Conservation (phyloP, 2,888 invertebrate genomes). For the Drosophila mimetica region DNA sequence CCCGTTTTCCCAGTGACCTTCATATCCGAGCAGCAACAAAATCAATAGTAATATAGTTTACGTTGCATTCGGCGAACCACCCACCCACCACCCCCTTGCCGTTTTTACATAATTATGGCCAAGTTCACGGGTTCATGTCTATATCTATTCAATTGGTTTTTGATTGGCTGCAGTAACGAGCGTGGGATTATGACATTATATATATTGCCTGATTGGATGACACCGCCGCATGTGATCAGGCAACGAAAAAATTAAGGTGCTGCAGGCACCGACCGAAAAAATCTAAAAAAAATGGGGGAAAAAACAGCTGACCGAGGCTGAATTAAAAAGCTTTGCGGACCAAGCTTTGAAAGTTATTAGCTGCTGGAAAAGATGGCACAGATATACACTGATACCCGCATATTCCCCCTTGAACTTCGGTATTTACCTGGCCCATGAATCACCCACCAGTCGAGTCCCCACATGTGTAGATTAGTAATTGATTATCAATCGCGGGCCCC, state of each 20-base stretch:
- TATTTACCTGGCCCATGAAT: constrained; percentile 44
- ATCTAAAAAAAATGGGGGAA: background rate
- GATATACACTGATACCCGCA: background rate
- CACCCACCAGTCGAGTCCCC: constrained; percentile 50
- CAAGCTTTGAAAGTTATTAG: constrained; percentile 15
- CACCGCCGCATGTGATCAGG: constrained; percentile 19
- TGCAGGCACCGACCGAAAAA: constrained; percentile 1
- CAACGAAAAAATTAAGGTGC: background rate
- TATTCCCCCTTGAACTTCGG: background rate
- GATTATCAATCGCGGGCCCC: constrained; percentile 46
- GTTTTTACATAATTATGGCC: constrained; percentile 36
- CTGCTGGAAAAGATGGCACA: constrained; percentile 1
- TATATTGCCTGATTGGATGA: constrained; percentile 7
- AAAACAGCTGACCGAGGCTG: constrained; percentile 19
- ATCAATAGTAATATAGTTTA: constrained; percentile 77
- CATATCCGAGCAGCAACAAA: constrained; percentile 76
- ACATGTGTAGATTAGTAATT: constrained; percentile 49
- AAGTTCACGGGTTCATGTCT: constrained; percentile 20
- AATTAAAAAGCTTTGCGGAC: constrained; percentile 8
- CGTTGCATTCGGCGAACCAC: constrained; percentile 28
- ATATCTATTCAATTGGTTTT: constrained; percentile 25
- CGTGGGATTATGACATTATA: constrained; percentile 26
- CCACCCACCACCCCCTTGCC: constrained; percentile 2
- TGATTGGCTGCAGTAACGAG: constrained; percentile 10
- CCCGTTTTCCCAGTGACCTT: constrained; percentile 73